Base-by-base conservation (phyloP, 2,797 vertebrate genomes). In the Hippoglossus hippoglossus region DNA sequence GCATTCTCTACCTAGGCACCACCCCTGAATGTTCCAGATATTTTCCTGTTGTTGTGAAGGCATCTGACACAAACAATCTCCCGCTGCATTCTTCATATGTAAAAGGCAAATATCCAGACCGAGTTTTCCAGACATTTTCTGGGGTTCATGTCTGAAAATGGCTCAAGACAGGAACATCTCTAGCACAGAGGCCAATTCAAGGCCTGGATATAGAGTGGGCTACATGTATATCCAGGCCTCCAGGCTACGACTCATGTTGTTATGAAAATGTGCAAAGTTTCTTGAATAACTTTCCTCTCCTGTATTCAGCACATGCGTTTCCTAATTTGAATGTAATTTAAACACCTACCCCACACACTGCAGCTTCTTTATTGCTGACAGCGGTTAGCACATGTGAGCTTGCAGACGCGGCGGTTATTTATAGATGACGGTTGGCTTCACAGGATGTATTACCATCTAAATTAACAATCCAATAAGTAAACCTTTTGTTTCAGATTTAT, bases 401-500 rank as follows among this genome's bases (percentile, higher is more conserved):
- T 56, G 72, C 54, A 63, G 54, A 70, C 67, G 3, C 41, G n/a
- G 64, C 19, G 44, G 31, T 66, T 64, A 62, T 81, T 82, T 73
- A 64, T 54, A 73, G 56, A 71, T 36, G 61, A 63, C 53, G 46
- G 22, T 7, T 21, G 15, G 22, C 44, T 52, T 59, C 53, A 55
- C 61, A 69, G 64, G 63, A 73, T 75, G 63, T 70, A 85, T 75
- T 55, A 72, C 41, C 19, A 56, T 47, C 51, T 63, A 51, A 77
- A 86, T 84, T 78, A 86, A 69, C 63, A 80, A 67, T 77, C 69
- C 68, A 75, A 52, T 63, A 63, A 69, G 77, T 54, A 79, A 73
- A 75, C 63, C 71, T 79, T 69, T 69, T 85, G 56, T 75, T 80
- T 73, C 2, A 2, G 79, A 87, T 86, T 85, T 87, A 87, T 82